Percentiles rank a stretch among this genome's conserved stretches.
Conservation (phyloP, 2,797 vertebrate genomes). For the Nannoperca australis region DNA sequence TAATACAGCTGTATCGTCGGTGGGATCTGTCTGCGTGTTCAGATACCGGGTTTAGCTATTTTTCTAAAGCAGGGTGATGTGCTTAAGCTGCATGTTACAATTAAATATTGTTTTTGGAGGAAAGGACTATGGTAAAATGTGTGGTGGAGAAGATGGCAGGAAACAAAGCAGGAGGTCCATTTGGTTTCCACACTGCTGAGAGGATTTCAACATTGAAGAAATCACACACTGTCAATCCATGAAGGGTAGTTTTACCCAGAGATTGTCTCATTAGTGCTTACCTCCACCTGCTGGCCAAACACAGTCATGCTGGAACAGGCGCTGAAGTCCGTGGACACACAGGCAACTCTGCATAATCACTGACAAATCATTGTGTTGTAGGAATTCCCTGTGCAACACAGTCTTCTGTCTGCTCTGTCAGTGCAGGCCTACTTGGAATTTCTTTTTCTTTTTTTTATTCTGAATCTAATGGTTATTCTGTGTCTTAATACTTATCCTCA, state of each 20-base stretch:
- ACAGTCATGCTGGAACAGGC: slow-evolving; percentile 42
- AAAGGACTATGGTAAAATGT: slow-evolving; percentile 22
- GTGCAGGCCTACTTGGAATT: slow-evolving; percentile 37
- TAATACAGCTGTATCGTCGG: neutral
- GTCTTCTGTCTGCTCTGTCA: slow-evolving; percentile 25
- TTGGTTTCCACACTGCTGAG: slow-evolving; percentile 24
- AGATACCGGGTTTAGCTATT: slow-evolving; percentile 32
- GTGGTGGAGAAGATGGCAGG: slow-evolving; percentile 12
- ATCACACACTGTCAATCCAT: slow-evolving; percentile 62
- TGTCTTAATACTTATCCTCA: slow-evolving; percentile 83
- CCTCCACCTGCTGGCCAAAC: slow-evolving; percentile 79
- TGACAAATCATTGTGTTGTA: neutral
- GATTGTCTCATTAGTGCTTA: slow-evolving; percentile 67
- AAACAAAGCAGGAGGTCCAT: neutral
- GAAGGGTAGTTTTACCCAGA: slow-evolving; percentile 73
- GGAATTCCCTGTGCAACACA: neutral
- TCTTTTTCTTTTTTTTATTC: slow-evolving; percentile 22
- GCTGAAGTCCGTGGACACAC: slow-evolving; percentile 15
- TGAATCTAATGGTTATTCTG: slow-evolving; percentile 66
- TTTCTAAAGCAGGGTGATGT: slow-evolving; percentile 42
- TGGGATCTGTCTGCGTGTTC: slow-evolving; percentile 52
- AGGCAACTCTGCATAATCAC: neutral
- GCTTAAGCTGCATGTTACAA: slow-evolving; percentile 56
- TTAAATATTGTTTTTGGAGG: slow-evolving; percentile 24
- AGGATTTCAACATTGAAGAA: slow-evolving; percentile 39